phyloP scores from a whole-genome alignment of 1,140 invertebrate genomes.

The Xylocopa sonorina region DNA sequence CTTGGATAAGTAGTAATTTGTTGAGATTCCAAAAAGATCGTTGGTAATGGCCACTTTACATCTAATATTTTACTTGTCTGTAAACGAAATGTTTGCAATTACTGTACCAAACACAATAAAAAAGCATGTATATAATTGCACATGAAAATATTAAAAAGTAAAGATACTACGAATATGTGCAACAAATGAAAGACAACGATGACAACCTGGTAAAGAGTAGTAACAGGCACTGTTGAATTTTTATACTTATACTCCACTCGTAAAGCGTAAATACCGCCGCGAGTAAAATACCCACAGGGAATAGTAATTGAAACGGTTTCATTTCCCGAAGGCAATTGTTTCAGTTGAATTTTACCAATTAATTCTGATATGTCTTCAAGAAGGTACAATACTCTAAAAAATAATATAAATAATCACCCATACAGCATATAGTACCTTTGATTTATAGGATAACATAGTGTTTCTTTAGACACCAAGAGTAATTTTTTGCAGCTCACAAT shows the following conservation, averaged over 20 bases:
- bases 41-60: slow-evolving; percentile 90
- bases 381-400: slow-evolving; percentile 74
- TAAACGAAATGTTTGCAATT: neutral
- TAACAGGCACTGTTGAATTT: slow-evolving; percentile 75
- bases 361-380: slow-evolving; percentile 77
- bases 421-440: neutral
- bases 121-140: neutral
- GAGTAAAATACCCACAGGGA: slow-evolving; percentile 87
- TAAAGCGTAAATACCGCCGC: slow-evolving; percentile 83
- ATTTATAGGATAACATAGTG: too few species aligned
- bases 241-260: slow-evolving; percentile 78
- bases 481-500: neutral
- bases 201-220: slow-evolving; percentile 63
- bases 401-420: neutral
- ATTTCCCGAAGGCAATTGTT: slow-evolving; percentile 58
- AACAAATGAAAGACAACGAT: neutral
- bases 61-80: slow-evolving; percentile 85
- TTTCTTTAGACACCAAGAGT: slow-evolving; percentile 3
- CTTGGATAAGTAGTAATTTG: slow-evolving; percentile 90
- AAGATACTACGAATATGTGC: neutral
- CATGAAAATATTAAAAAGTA: neutral
- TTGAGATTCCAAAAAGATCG: slow-evolving; percentile 87
- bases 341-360: slow-evolving; percentile 75
- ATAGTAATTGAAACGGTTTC: slow-evolving; percentile 82
- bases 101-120: neutral